Evolutionary conservation across 2,113 vertebrate genomes (phyloP), one percentile per base, ranked within the genome.

Genomic region (pig (Sus scrofa)): DNA sequence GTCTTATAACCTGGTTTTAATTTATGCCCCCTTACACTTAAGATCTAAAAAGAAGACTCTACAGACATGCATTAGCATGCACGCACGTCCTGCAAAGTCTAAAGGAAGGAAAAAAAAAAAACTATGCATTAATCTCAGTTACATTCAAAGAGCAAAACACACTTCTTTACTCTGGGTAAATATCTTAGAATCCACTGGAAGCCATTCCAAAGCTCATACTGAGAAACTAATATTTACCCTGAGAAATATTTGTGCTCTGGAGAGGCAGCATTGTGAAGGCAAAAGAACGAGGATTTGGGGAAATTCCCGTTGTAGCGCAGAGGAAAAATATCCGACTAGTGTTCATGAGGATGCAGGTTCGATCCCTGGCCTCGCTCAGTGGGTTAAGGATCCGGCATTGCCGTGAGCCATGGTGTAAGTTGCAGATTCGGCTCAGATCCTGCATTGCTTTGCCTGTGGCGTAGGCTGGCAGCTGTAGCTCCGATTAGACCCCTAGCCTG

Each of bases 191-290:
- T n/a, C 73, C 73, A 62, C 88, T 30, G 56, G 62, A 95, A 93
- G 78, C 44, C 37, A 16, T 94, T 90, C 30, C 50, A 93, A 85
- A 96, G 73, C 91, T 94, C 62, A 24, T 52, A 37, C 26, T 4
- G 60, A 94, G 93, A 94, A 94, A 95, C 88, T 62, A 86, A 82
- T 94, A 95, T 90, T 92, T 87, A 95, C 84, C n/a, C 13, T 34
- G 77, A 88, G 71, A 92, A 34, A 30, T 44, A 11, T 62, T 60
- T 93, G 93, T 95, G 86, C 68, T 74, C 73, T 54, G 37, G 52
- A 24, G 63, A 96, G 85, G 73, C n/a, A 44, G 50, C 70, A 18
- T 5, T 12, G 30, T 71, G 63, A 3, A 74, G n/a, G 74, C 81
- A 62, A 94, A 77, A 74, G 34, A 92, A 30, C 56, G 54, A 92